These are phyloP conservation scores for Bufo bufo DNA, from an alignment of 2,113 vertebrate genomes.

Conservation along the genomic window DNA sequence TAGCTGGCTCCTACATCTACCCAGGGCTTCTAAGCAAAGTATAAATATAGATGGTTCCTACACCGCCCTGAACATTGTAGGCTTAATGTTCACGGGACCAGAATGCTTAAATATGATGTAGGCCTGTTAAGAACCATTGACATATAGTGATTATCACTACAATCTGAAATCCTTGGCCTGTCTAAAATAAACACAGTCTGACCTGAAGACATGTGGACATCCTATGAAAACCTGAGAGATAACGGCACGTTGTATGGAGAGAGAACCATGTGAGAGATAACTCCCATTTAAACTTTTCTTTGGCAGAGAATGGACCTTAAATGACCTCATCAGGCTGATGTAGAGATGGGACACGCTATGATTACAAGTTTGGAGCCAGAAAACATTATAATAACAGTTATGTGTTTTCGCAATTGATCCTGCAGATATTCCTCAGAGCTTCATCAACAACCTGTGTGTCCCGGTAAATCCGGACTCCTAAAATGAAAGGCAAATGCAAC, in stretches of 20 bases:
- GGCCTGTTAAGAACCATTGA: neutral
- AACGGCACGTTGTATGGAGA: neutral
- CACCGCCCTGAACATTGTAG: too few species aligned
- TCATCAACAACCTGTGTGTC: neutral
- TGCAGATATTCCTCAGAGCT: neutral
- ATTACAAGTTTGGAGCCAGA: neutral
- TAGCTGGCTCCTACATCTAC: too few species aligned
- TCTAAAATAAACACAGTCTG: neutral
- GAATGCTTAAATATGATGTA: too few species aligned
- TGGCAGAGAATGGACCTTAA: neutral
- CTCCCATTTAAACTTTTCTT: slow-evolving; percentile 10
- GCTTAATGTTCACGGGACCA: too few species aligned
- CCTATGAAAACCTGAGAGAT: neutral
- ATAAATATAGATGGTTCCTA: too few species aligned
- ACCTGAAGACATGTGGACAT: neutral
- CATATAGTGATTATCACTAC: neutral
- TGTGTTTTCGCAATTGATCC: slow-evolving; percentile 1
- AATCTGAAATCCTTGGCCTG: neutral
- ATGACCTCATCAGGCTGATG: neutral
- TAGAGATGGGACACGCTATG: neutral
- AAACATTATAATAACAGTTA: neutral
- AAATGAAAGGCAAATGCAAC: neutral
- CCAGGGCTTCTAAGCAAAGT: too few species aligned
- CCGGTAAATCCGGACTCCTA: neutral
- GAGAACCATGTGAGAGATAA: neutral